phyloP scores from a whole-genome alignment of 1,140 invertebrate species.

The Danaus plexippus region DNA sequence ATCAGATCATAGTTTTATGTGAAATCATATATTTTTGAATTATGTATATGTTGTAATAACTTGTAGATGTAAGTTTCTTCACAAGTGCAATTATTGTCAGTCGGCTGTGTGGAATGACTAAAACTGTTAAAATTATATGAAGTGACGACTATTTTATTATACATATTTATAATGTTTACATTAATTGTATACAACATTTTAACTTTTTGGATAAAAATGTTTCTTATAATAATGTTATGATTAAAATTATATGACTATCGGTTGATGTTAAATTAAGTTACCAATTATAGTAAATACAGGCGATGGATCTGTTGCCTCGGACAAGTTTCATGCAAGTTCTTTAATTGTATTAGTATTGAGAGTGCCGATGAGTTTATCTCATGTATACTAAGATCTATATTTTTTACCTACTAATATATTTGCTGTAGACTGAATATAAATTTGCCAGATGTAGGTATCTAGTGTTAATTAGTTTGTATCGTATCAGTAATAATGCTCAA shows the following conservation, averaged over 20 bases:
- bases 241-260: too few relatives aligned
- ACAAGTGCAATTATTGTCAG: conserved; percentile 11
- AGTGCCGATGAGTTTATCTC: conserved; percentile 9
- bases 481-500: conserved; percentile 28
- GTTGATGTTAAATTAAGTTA: conserved; percentile 23
- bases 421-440: conserved; percentile 24
- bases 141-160: conserved; percentile 6
- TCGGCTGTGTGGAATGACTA: conserved; percentile 10
- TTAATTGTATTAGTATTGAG: conserved; percentile 2
- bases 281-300: conserved; percentile 31
- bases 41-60: not conserved
- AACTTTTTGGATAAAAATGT: conserved; percentile 8
- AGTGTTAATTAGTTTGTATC: conserved; percentile 3
- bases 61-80: not conserved
- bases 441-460: not conserved
- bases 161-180: not conserved
- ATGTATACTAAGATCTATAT: conserved; percentile 12
- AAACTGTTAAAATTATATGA: too few relatives aligned
- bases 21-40: too few relatives aligned
- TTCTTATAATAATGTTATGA: not conserved
- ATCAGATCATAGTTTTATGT: too few relatives aligned
- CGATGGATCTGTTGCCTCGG: conserved; percentile 17
- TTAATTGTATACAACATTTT: conserved; percentile 4
- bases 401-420: conserved; percentile 12
- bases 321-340: not conserved